Evolutionary conservation across 2,113 vertebrate species (phyloP), one percentile per base, ranked within the genome.

Genomic region (cat (Felis catus)): DNA sequence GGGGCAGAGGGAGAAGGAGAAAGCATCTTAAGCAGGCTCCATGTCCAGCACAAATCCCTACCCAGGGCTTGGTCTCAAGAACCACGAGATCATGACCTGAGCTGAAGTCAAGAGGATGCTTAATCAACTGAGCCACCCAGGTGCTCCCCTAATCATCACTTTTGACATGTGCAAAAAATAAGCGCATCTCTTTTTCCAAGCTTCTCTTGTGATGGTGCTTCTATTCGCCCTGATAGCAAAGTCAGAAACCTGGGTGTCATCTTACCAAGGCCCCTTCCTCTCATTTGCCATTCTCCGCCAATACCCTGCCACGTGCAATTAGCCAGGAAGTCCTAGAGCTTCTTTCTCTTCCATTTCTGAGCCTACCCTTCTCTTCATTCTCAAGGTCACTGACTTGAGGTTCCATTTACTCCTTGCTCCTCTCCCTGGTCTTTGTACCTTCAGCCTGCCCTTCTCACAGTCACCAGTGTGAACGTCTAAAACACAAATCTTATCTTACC

Each of bases 261-360:
- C 21, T 33, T 58, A 1, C 65, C 0, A 3, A 48, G 45, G 55
- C 13, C 12, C 15, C 12, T 29, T 58, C 41, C 41, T 61, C 39
- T 91, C 63, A 6, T 15, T 55, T 23, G 10, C 18, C 18, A 6
- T 1, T 19, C 25, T 31, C 3, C 45, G 10, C 39, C 5, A 1
- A 1, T n/a, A 29, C 19, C 55, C 18, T 18, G 1, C 71, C n/a
- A 9, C 11, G 23, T 81, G 71, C 31, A 78, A 3, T 33, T 53
- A 29, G 48, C 39, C 45, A 58, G 91, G 21, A 27, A 63, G 27
- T 74, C 11, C 31, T 51, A 5, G 16, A 19, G 14, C 31, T 55
- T 74, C 55, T 65, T 87, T 68, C 58, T 80, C 16, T 68, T 45
- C 0, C 31, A 1, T 79, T 31, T 93, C 36, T 27, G 41, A 45